A percentile compares a stretch with the other conserved stretches of the same genome.
phyloP scores from a whole-genome alignment of 2,113 vertebrate genomes.

The Psittacula cyanocephala region DNA sequence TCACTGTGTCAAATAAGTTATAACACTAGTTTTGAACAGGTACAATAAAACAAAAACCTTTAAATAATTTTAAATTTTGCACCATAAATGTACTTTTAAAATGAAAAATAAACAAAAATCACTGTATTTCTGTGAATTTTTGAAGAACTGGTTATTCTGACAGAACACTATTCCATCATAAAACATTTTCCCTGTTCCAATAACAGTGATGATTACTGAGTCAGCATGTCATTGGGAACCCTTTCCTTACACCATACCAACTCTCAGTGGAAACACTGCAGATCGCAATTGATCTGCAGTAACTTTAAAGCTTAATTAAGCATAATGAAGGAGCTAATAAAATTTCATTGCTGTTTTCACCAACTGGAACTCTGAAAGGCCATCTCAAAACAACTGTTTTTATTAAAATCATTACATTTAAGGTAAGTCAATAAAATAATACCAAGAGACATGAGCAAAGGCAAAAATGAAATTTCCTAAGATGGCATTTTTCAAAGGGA shows the following conservation, averaged over 20 bases:
- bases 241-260: neutral
- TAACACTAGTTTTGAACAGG: neutral
- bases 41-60: neutral
- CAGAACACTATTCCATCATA: neutral
- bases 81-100: neutral
- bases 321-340: neutral
- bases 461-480: neutral
- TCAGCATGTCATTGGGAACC: neutral
- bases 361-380: rapidly evolving
- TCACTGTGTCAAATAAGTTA: neutral
- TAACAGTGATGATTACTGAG: neutral
- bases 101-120: neutral
- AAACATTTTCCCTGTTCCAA: neutral
- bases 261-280: neutral
- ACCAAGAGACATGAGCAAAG: neutral
- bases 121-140: neutral
- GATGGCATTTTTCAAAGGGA: neutral
- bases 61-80: neutral
- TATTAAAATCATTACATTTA: neutral
- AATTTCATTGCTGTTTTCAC: neutral
- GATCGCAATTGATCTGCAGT: neutral
- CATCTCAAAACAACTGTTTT: neutral
- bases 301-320: neutral
- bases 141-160: neutral
- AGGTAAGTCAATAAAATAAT: neutral